Evolutionary conservation across 1,140 invertebrate species (phyloP).

Genomic region (Monochamus saltuarius): DNA sequence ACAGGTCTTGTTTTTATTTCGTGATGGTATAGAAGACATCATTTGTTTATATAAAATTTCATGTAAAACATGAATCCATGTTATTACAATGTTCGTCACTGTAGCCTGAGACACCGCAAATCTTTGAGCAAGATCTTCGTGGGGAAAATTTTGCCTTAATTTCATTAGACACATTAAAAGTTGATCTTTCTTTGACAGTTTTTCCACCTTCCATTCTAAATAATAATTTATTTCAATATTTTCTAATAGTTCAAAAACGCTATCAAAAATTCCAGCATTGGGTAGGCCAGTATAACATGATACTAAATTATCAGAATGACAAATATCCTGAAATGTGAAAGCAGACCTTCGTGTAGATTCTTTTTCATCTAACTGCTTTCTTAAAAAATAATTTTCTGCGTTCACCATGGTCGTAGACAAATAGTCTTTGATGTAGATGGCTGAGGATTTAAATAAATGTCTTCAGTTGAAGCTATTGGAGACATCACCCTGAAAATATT

Average conservation of each 20-base stretch:
- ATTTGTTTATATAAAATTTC: conserved; percentile 32
- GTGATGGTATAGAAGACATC: conserved; percentile 28
- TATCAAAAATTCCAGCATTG: too few relatives aligned
- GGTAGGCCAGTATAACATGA: too few relatives aligned
- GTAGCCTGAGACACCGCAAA: conserved; percentile 25
- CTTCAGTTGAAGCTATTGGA: too few relatives aligned
- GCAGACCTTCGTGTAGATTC: neutral
- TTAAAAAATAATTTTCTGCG: conserved; percentile 19
- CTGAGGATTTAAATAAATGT: too few relatives aligned
- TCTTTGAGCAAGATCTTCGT: conserved; percentile 29
- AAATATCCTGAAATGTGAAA: too few relatives aligned
- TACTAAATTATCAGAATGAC: too few relatives aligned
- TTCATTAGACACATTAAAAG: conserved; percentile 38
- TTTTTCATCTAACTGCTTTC: conserved; percentile 5
- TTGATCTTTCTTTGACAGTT: conserved; percentile 32
- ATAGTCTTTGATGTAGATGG: too few relatives aligned
- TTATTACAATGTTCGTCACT: conserved; percentile 33
- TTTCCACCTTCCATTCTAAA: conserved; percentile 26
- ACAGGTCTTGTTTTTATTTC: conserved; percentile 27
- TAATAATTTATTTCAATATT: conserved; percentile 29
- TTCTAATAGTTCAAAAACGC: conserved; percentile 13
- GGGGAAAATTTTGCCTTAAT: conserved; percentile 27
- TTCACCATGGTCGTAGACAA: neutral
- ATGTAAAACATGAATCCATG: conserved; percentile 36
- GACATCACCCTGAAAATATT: too few relatives aligned